These are phyloP conservation scores for Malacoraja senta DNA, from an alignment of 2,797 vertebrate genomes.

Conservation along the genomic window DNA sequence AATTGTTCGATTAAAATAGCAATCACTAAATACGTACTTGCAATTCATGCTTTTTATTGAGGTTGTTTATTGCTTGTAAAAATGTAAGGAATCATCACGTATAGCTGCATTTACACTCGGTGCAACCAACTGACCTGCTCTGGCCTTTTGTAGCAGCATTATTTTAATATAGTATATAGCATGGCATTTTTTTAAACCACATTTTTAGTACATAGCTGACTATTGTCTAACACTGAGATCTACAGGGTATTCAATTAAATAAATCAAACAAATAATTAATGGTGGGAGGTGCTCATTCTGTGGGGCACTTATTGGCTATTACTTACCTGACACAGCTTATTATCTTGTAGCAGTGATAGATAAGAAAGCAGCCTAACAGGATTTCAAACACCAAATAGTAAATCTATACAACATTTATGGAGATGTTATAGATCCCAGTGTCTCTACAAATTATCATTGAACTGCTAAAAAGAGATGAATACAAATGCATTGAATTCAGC, in stretches of 20 bases:
- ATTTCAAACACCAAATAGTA: constrained; percentile 37
- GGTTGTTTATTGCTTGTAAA: background rate
- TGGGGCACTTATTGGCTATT: constrained; percentile 13
- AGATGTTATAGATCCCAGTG: constrained; percentile 38
- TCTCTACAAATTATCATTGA: constrained; percentile 38
- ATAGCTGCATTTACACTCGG: background rate
- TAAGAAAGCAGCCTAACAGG: constrained; percentile 25
- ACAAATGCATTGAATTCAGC: constrained; percentile 32
- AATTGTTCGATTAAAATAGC: constrained; percentile 20
- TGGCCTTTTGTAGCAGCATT: background rate
- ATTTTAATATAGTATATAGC: background rate
- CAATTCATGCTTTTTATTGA: background rate
- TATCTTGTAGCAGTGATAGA: constrained; percentile 34
- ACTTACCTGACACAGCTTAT: constrained; percentile 24
- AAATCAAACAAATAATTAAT: constrained; percentile 33
- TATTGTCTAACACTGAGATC: constrained; percentile 19
- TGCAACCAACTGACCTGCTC: background rate
- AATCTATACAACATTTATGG: constrained; percentile 38
- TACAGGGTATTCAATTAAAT: constrained; percentile 20
- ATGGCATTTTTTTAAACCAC: background rate
- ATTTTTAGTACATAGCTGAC: background rate
- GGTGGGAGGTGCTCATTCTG: constrained; percentile 16
- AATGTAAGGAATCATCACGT: background rate
- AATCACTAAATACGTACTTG: background rate
- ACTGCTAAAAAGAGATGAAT: constrained; percentile 38